Base-by-base conservation (phyloP, 2,797 vertebrate species). In the Paedocypris micromegethes region DNA sequence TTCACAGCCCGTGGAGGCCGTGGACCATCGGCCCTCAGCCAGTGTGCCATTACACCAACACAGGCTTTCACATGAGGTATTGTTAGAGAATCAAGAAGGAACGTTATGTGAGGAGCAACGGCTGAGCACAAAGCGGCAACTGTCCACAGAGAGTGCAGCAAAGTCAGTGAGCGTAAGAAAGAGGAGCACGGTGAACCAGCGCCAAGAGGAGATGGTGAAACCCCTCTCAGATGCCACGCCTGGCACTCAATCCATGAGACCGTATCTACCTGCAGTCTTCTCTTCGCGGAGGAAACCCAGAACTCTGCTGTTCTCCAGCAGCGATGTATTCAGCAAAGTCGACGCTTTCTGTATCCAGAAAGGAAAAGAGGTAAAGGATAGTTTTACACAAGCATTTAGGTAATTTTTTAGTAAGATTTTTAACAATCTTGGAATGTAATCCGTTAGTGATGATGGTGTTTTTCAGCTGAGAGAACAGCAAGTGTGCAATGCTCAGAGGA, bases 81-180 rank as follows among this genome's bases (percentile, higher is more conserved):
- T 79, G 47, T 82, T 86, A 50, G 85, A 86, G 64, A 87, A 83
- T 23, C 82, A 80, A 74, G 75, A 48, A 3, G 80, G 23, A 0
- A 47, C 74, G 23, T 86, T 88, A 56, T 73, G 73, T 0, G 88
- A 90, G 54, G 87, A 88, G 40, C 85, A 87, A 58, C 87, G 88
- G 2, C 86, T 87, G 0, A 80, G 75, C 2, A 79, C 89, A 0
- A 91, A 92, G 79, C 85, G 88, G 3, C 89, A 91, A 82, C 86
- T 90, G 72, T 89, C 88, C 0, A 84, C 83, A 0, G 90, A 91
- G 81, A 90, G 90, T 0, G 83, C 86, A 0, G 82, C 87, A 39
- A 78, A 83, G 64, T 83, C 83, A 68, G 80, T 86, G 66, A 81
- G 82, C 0, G 83, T 77, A 70, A 86, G 88, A 81, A 92, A 90